A percentile compares a stretch with the other conserved stretches of the same genome.
These are phyloP conservation scores for Hestina assimilis DNA, from an alignment of 1,140 invertebrate species.

Conservation along the genomic window DNA sequence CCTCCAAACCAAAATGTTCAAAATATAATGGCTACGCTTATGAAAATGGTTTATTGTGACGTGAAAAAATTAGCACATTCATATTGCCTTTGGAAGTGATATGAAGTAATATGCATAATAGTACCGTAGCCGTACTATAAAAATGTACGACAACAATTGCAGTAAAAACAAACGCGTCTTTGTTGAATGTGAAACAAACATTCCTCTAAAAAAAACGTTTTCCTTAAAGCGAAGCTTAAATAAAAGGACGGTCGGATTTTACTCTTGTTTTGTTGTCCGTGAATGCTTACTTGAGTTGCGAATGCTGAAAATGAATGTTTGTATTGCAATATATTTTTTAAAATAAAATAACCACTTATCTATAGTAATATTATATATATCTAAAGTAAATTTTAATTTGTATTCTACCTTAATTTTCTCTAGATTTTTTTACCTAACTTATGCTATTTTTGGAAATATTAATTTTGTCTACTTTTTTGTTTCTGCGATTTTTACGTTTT, in stretches of 20 bases:
- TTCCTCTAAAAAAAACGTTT: constrained; percentile 16
- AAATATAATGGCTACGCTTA: not conserved
- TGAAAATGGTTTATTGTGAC: not conserved
- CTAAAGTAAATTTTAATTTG: no score
- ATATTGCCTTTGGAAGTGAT: not conserved
- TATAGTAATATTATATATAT: no score
- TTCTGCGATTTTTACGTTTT: no score
- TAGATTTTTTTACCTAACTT: no score
- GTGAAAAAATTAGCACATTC: constrained; percentile 1
- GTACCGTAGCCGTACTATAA: constrained; percentile 1
- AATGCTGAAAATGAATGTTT: not conserved
- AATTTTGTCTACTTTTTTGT: no score
- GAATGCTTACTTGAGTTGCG: not conserved
- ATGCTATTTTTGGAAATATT: no score
- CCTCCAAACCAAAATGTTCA: constrained; percentile 15
- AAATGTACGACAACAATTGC: constrained; percentile 9
- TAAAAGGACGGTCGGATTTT: constrained; percentile 6
- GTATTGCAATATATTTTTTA: not conserved
- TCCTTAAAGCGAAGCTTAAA: constrained; percentile 8
- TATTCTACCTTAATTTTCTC: no score
- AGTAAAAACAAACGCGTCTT: not conserved
- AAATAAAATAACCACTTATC: not conserved
- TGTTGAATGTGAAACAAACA: constrained; percentile 8
- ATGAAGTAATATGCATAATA: not conserved
- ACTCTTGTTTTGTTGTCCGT: not conserved